A percentile compares a stretch with the other conserved stretches of the same genome.
phyloP scores from a whole-genome alignment of 2,888 invertebrate species.

The Stenchaetothrips biformis region DNA sequence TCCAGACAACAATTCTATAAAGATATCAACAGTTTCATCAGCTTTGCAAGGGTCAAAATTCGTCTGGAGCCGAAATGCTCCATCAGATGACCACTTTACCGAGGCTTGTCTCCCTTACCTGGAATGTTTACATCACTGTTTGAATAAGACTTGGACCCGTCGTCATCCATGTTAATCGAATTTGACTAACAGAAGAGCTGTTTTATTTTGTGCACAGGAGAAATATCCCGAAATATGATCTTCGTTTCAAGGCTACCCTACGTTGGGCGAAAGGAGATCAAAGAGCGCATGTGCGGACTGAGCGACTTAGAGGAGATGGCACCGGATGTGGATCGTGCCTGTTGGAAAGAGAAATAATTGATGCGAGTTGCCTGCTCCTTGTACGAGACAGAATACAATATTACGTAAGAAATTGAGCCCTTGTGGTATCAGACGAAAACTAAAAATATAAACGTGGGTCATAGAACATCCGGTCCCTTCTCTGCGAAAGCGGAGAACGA shows the following conservation, averaged over 20 bases:
- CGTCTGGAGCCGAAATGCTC: not conserved
- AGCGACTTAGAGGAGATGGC: too few relatives aligned
- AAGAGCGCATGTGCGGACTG: not conserved
- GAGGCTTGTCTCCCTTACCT: not conserved
- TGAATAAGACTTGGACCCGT: not conserved
- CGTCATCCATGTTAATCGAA: not conserved
- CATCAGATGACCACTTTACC: not conserved
- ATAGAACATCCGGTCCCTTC: too few relatives aligned
- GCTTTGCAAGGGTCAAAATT: not conserved
- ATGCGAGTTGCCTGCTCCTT: too few relatives aligned
- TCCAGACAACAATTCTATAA: not conserved
- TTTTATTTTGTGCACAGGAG: not conserved
- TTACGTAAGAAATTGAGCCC: too few relatives aligned
- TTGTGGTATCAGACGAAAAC: too few relatives aligned
- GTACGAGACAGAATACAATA: too few relatives aligned
- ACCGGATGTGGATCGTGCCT: too few relatives aligned
- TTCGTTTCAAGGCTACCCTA: not conserved
- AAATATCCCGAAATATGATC: not conserved
- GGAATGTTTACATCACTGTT: conserved; percentile 5
- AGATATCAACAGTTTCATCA: not conserved
- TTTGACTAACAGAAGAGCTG: not conserved
- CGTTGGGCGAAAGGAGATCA: not conserved
- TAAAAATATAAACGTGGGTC: too few relatives aligned
- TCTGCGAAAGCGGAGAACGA: too few relatives aligned
- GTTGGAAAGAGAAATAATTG: too few relatives aligned